These are phyloP conservation scores for Eutolmus rufibarbis DNA, from an alignment of 2,888 invertebrate species.

Conservation along the genomic window DNA sequence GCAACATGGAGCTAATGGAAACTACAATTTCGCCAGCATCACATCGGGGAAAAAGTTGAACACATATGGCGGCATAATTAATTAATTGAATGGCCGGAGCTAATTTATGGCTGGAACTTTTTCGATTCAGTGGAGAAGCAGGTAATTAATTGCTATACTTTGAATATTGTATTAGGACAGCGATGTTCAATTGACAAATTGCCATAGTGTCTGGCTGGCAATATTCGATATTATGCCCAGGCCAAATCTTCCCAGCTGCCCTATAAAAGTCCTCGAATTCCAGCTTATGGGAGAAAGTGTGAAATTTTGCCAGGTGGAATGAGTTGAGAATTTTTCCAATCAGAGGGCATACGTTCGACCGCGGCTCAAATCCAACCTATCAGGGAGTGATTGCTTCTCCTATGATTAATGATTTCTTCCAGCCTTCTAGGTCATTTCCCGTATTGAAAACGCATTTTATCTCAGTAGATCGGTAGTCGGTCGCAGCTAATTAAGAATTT, in stretches of 20 bases:
- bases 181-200: background rate
- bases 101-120: slow-evolving; percentile 36
- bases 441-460: slow-evolving; percentile 1
- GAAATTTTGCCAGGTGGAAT: slow-evolving; percentile 8
- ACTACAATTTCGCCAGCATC: background rate
- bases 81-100: slow-evolving; percentile 36
- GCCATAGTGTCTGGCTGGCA: background rate
- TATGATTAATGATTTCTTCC: slow-evolving; percentile 18
- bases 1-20: slow-evolving; percentile 9
- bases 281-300: background rate
- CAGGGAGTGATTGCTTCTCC: slow-evolving; percentile 13
- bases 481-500: slow-evolving; percentile 20
- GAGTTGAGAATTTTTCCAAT: slow-evolving; percentile 5
- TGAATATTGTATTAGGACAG: slow-evolving; percentile 18
- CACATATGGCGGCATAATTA: slow-evolving; percentile 38
- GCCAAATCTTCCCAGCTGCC: background rate
- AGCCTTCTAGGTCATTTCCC: background rate
- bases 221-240: background rate
- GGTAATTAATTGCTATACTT: slow-evolving; percentile 14
- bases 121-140: slow-evolving; percentile 30
- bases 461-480: background rate
- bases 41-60: slow-evolving; percentile 11
- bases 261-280: background rate
- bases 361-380: background rate
- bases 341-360: background rate